phyloP scores from a whole-genome alignment of 2,113 vertebrate species.

The Mirza zaza region DNA sequence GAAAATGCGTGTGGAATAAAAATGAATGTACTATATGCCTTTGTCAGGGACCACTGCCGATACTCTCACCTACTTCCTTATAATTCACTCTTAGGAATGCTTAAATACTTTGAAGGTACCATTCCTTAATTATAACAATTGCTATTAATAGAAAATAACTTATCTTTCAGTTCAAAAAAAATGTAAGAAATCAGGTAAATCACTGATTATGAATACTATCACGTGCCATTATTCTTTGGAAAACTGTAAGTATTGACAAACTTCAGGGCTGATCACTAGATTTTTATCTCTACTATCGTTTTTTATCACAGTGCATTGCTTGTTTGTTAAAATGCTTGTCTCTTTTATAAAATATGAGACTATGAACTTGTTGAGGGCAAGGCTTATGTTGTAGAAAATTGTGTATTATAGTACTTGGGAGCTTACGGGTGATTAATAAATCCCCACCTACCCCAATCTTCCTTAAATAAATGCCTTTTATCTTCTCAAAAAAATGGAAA shows the following conservation, averaged over 20 bases:
- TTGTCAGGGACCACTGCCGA: neutral
- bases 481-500: neutral
- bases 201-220: neutral
- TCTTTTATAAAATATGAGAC: neutral
- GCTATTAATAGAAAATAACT: neutral
- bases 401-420: neutral
- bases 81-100: neutral
- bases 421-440: neutral
- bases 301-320: neutral
- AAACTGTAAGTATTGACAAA: neutral
- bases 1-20: neutral
- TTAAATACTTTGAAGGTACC: neutral
- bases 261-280: neutral
- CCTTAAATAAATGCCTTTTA: neutral
- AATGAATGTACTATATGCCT: neutral
- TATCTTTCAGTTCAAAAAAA: neutral
- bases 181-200: neutral
- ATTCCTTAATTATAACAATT: neutral
- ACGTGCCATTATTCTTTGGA: neutral
- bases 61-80: neutral
- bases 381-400: neutral
- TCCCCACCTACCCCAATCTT: neutral
- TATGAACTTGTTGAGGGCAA: neutral
- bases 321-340: neutral
- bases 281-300: neutral